A percentile compares a stretch with the other conserved stretches of the same genome.
Conservation (phyloP, 2,797 vertebrate species). For the Clarias platycephalus region DNA sequence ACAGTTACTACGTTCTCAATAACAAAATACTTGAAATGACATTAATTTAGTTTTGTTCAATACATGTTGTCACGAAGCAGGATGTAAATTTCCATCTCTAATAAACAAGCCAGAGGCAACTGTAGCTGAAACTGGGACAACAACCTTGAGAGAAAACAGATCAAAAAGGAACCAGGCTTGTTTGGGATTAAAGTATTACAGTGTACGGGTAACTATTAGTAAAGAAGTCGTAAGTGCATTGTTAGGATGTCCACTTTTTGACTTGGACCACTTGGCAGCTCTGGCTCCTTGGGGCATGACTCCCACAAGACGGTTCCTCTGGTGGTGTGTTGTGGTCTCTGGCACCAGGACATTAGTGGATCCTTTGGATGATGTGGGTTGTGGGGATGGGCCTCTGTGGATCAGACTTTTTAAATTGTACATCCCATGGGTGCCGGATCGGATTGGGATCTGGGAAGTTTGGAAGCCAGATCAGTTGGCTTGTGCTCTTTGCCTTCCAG, state of each 20-base stretch:
- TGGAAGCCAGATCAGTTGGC: no score
- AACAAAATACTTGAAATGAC: background rate
- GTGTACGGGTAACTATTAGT: background rate
- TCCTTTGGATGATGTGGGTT: no score
- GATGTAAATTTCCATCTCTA: background rate
- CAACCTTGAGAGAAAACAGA: background rate
- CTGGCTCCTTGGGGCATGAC: no score
- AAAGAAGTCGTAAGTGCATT: background rate
- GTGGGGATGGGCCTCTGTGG: no score
- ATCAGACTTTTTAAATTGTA: no score
- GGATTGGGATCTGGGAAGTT: no score
- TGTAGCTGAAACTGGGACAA: background rate
- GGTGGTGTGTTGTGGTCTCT: no score
- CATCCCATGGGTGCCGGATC: no score
- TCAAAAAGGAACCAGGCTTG: background rate
- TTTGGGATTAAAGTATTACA: background rate
- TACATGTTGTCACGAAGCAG: background rate
- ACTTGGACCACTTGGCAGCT: no score
- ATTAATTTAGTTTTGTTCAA: background rate
- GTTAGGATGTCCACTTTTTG: background rate
- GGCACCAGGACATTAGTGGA: no score
- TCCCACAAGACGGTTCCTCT: no score
- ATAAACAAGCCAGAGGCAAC: background rate
- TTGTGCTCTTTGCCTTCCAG: no score
- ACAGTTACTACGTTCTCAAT: background rate